These are phyloP conservation scores for Acrobasis repandana DNA, from an alignment of 2,888 invertebrate genomes.

Conservation along the genomic window DNA sequence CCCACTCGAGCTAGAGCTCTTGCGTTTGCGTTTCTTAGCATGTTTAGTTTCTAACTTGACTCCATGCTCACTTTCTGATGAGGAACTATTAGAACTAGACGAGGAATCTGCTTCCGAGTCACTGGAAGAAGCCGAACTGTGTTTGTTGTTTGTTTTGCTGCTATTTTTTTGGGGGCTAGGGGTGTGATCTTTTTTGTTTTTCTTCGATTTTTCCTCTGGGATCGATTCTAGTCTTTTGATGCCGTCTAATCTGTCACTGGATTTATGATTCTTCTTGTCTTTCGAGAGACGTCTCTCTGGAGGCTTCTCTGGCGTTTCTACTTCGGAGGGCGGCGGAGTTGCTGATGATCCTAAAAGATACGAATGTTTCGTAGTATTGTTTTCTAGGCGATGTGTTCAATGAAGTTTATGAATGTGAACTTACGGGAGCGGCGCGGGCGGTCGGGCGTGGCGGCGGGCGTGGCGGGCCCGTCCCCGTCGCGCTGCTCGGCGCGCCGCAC, in stretches of 20 bases:
- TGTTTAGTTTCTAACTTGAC: constrained; percentile 46
- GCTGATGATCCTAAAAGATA: constrained; percentile 60
- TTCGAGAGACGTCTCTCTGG: constrained; percentile 58
- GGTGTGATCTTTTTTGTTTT: constrained; percentile 56
- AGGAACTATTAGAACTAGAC: constrained; percentile 52
- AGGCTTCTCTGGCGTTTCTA: constrained; percentile 66
- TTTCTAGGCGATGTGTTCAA: background rate
- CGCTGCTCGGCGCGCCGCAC: constrained; percentile 85
- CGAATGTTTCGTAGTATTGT: constrained; percentile 8
- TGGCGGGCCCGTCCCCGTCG: constrained; percentile 50
- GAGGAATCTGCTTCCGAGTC: constrained; percentile 67
- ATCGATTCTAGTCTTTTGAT: constrained; percentile 59
- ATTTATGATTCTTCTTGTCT: constrained; percentile 63
- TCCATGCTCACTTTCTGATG: constrained; percentile 55
- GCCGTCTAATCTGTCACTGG: constrained; percentile 58
- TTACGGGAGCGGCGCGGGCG: constrained; percentile 28
- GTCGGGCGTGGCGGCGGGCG: constrained; percentile 45
- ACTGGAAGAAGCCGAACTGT: constrained; percentile 65
- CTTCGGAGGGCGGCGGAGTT: constrained; percentile 64
- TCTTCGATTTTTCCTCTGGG: constrained; percentile 61
- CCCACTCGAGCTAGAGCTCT: constrained; percentile 57
- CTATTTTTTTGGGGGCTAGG: constrained; percentile 57
- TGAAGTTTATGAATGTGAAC: background rate
- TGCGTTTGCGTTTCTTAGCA: constrained; percentile 66
- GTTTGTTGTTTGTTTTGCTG: constrained; percentile 58